phyloP scores from a whole-genome alignment of 2,113 vertebrate genomes.

The Nesogale talazaci region DNA sequence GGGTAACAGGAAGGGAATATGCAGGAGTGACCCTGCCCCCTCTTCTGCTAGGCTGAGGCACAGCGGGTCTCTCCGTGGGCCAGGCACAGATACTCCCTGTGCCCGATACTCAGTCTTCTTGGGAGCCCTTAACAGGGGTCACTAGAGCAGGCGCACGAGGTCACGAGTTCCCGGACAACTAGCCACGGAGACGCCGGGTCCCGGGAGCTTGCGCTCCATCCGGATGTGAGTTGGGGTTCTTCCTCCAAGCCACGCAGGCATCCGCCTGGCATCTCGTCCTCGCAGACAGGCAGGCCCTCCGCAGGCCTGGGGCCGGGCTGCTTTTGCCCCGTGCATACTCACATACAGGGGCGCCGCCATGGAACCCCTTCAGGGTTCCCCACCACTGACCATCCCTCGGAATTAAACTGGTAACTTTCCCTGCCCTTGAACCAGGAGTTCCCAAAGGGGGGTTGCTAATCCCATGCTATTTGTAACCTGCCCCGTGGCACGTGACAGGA shows the following conservation, averaged over 20 bases:
- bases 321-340: neutral
- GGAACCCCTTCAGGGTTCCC: neutral
- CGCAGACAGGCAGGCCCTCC: too few species aligned
- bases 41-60: too few species aligned
- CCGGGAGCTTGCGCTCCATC: fast-evolving
- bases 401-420: constrained; percentile 60
- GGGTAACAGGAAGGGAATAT: fast-evolving
- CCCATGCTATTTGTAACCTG: constrained; percentile 67
- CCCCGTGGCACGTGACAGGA: constrained; percentile 47
- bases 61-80: too few species aligned
- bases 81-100: too few species aligned
- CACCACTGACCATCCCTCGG: neutral
- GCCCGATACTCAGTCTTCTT: neutral
- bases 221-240: neutral
- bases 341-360: neutral
- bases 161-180: neutral
- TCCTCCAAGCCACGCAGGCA: neutral
- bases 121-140: neutral
- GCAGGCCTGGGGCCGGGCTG: too few species aligned
- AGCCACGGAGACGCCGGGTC: neutral
- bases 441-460: constrained; percentile 53
- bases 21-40: neutral
- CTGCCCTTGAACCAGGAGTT: constrained; percentile 68
- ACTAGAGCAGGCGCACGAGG: neutral
- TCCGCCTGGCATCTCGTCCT: neutral